Percentiles rank a stretch among this genome's conserved stretches.
phyloP scores from a whole-genome alignment of 2,113 vertebrate species.

The Chroicocephalus ridibundus region DNA sequence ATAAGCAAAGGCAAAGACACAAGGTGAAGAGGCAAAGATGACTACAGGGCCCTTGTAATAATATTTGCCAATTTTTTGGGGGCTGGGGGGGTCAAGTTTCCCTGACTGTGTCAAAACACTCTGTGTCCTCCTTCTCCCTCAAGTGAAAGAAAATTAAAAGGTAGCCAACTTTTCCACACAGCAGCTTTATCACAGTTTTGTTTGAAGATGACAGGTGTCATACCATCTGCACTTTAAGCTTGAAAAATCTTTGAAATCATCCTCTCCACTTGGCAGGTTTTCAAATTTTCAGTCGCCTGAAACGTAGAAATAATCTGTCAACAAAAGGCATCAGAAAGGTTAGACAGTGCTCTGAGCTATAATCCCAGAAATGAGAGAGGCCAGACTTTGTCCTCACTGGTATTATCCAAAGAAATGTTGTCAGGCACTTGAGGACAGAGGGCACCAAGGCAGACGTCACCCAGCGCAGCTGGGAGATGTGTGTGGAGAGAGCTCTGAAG shows the following conservation, averaged over 20 bases:
- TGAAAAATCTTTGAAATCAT: neutral
- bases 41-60: neutral
- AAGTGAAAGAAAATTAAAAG: neutral
- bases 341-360: neutral
- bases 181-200: neutral
- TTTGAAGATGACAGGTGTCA: neutral
- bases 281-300: neutral
- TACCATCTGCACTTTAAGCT: neutral
- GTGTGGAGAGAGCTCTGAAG: neutral
- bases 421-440: neutral
- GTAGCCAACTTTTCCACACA: neutral
- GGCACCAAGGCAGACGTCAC: neutral
- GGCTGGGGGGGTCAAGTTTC: neutral
- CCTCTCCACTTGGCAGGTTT: neutral
- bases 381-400: neutral
- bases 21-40: neutral
- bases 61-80: neutral
- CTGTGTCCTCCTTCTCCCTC: neutral
- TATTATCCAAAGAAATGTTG: neutral
- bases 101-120: neutral
- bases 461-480: fast-evolving
- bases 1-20: neutral
- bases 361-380: neutral
- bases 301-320: neutral
- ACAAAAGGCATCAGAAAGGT: neutral